These are phyloP conservation scores for Monochamus saltuarius DNA, from an alignment of 1,140 invertebrate genomes.

Conservation along the genomic window DNA sequence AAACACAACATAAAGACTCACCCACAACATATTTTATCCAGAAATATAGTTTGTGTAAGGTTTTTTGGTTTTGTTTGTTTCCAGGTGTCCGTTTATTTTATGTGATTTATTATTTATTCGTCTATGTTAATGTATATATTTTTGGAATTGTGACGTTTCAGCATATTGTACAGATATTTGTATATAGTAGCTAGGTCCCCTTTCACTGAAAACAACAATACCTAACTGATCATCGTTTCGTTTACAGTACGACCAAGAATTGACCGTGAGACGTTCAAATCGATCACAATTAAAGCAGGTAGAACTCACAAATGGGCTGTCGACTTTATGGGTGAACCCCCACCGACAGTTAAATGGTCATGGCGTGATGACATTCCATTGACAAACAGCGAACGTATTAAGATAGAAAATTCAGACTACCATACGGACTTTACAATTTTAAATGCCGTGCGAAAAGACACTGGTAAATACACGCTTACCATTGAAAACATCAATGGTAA, in stretches of 20 bases:
- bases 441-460: slow-evolving; percentile 82
- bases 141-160: slow-evolving; percentile 42
- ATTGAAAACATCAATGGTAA: slow-evolving; percentile 88
- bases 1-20: not conserved
- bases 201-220: slow-evolving; percentile 6
- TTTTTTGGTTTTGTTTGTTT: slow-evolving; percentile 20
- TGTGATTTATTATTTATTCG: slow-evolving; percentile 10
- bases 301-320: slow-evolving; percentile 91
- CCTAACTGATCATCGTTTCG: slow-evolving; percentile 20
- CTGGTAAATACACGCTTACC: slow-evolving; percentile 86
- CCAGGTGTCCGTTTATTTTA: slow-evolving; percentile 17
- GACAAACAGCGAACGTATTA: slow-evolving; percentile 79
- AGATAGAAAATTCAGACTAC: slow-evolving; percentile 88
- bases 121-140: slow-evolving; percentile 23
- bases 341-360: slow-evolving; percentile 82
- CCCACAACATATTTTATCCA: not conserved
- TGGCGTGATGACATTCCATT: slow-evolving; percentile 82
- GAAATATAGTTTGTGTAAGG: slow-evolving; percentile 7
- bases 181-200: slow-evolving; percentile 13
- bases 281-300: slow-evolving; percentile 82
- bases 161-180: slow-evolving; percentile 29
- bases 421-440: slow-evolving; percentile 86
- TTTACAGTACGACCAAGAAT: slow-evolving; percentile 78
- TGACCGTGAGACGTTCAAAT: slow-evolving; percentile 85
- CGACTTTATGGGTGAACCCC: slow-evolving; percentile 86